phyloP scores from a whole-genome alignment of 2,113 vertebrate genomes.

The Neomonachus schauinslandi region DNA sequence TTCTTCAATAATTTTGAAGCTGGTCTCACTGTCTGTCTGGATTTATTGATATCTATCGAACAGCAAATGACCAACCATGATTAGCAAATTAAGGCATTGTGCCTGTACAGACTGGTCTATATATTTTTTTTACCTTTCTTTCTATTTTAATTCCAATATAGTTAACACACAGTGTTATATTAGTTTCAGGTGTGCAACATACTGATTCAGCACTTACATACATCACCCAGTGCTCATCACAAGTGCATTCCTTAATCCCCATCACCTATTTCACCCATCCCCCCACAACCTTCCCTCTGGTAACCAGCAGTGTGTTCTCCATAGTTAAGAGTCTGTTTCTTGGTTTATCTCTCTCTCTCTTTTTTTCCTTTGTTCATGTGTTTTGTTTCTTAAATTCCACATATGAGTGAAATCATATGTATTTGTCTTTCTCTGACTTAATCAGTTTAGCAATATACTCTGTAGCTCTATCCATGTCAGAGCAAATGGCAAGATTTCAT shows the following conservation, averaged over 20 bases:
- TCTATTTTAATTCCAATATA: background rate
- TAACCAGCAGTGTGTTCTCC: background rate
- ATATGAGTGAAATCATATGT: background rate
- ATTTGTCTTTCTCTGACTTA: background rate
- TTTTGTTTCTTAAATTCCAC: background rate
- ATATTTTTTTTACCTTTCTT: background rate
- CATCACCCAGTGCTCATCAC: background rate
- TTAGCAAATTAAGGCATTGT: background rate
- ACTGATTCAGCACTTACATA: background rate
- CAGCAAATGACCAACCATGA: background rate
- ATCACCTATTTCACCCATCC: background rate
- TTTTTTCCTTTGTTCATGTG: background rate
- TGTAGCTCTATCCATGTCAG: background rate
- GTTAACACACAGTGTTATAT: background rate
- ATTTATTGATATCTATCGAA: slow-evolving; percentile 5
- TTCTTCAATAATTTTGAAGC: background rate
- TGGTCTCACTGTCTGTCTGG: background rate
- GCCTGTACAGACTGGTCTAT: background rate
- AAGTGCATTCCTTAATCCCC: background rate
- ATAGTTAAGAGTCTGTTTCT: background rate
- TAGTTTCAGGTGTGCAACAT: background rate
- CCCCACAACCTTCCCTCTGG: background rate
- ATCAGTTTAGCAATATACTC: background rate
- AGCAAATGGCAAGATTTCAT: background rate
- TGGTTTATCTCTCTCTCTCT: background rate